A percentile compares a stretch with the other conserved stretches of the same genome.
phyloP scores from a whole-genome alignment of 1,140 invertebrate genomes.

The Micrasema longulum region DNA sequence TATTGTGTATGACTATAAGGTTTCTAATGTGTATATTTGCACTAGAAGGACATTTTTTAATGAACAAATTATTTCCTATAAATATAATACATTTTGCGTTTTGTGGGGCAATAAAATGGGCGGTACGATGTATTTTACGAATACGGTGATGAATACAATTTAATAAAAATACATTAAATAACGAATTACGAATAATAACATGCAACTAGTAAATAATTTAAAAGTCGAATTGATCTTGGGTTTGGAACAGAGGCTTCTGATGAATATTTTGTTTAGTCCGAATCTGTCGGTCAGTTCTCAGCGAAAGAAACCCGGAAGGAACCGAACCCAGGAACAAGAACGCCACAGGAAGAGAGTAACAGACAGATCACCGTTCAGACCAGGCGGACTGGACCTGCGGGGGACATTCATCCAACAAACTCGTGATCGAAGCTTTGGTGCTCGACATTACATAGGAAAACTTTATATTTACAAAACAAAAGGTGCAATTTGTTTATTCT shows the following conservation, averaged over 20 bases:
- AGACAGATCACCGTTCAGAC: slow-evolving; percentile 59
- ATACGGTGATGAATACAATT: too few species aligned
- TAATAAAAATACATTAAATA: too few species aligned
- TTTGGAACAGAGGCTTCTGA: slow-evolving; percentile 11
- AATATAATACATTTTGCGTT: too few species aligned
- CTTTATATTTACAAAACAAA: slow-evolving; percentile 39
- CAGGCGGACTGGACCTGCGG: slow-evolving; percentile 6
- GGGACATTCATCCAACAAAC: slow-evolving; percentile 33
- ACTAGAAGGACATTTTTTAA: too few species aligned
- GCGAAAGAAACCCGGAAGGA: slow-evolving; percentile 10
- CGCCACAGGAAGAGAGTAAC: slow-evolving; percentile 69
- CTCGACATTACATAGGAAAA: slow-evolving; percentile 31
- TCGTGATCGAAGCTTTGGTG: slow-evolving; percentile 28
- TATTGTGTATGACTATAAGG: too few species aligned
- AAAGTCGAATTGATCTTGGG: slow-evolving; percentile 7
- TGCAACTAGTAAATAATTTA: slow-evolving; percentile 9
- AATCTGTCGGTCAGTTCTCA: neutral
- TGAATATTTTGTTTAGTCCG: neutral
- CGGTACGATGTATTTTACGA: too few species aligned
- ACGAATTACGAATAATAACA: slow-evolving; percentile 1
- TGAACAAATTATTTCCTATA: too few species aligned
- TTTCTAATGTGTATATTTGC: too few species aligned
- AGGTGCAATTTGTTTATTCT: slow-evolving; percentile 31
- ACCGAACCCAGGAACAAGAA: slow-evolving; percentile 13
- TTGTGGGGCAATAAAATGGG: too few species aligned